Conservation (phyloP, 2,113 vertebrate species). For the Eurystomus gularis region DNA sequence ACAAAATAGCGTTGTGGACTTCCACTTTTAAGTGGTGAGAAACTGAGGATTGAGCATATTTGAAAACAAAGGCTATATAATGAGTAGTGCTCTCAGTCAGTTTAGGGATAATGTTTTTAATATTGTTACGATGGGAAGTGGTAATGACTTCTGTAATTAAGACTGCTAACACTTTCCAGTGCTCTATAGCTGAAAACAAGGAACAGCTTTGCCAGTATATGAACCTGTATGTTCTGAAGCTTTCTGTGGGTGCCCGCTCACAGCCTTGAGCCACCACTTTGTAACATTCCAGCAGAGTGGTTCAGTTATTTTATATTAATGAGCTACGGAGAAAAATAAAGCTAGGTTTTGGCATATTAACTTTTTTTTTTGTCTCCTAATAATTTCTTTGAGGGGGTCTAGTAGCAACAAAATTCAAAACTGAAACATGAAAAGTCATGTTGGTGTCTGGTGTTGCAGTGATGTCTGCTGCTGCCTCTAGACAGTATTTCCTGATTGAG, state of each 20-base stretch:
- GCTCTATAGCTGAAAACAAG: background rate
- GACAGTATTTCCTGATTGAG: background rate
- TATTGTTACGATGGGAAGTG: background rate
- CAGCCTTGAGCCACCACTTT: background rate
- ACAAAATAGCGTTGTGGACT: background rate
- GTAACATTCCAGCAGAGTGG: background rate
- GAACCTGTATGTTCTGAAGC: accelerated
- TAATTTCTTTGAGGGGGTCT: background rate
- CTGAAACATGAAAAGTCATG: background rate
- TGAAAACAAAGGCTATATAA: background rate
- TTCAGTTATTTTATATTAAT: background rate
- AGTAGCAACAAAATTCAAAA: background rate
- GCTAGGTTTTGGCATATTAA: background rate
- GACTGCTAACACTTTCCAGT: background rate
- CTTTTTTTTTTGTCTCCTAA: accelerated
- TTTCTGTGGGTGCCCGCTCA: background rate
- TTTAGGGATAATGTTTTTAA: background rate
- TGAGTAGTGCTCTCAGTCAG: background rate
- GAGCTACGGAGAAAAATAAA: background rate
- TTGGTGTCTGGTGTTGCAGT: background rate
- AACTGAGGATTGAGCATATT: background rate
- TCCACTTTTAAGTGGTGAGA: background rate
- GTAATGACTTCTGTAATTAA: background rate
- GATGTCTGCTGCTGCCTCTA: background rate
- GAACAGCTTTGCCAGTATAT: background rate